These are phyloP conservation scores for Macrocentrus cingulum DNA, from an alignment of 1,140 invertebrate genomes.

Conservation along the genomic window DNA sequence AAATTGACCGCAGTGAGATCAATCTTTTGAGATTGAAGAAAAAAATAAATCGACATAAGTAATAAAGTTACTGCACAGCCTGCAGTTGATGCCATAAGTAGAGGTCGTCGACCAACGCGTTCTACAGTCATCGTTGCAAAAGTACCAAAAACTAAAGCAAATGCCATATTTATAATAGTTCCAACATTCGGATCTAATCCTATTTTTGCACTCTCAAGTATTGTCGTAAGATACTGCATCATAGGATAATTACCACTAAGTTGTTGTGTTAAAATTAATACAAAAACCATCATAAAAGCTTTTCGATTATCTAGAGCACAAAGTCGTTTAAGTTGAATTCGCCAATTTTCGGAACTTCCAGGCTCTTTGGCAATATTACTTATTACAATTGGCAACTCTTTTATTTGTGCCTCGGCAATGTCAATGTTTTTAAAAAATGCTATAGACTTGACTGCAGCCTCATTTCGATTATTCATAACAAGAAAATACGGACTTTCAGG, in stretches of 20 bases:
- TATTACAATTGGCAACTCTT: slow-evolving; percentile 66
- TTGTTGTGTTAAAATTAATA: slow-evolving; percentile 75
- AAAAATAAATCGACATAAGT: slow-evolving; percentile 66
- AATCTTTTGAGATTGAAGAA: slow-evolving; percentile 42
- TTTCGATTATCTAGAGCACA: slow-evolving; percentile 62
- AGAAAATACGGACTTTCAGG: slow-evolving; percentile 80
- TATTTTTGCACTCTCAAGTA: slow-evolving; percentile 67
- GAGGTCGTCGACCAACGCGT: slow-evolving; percentile 67
- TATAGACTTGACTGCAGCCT: slow-evolving; percentile 66
- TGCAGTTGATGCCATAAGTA: slow-evolving; percentile 67
- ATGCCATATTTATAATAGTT: slow-evolving; percentile 70
- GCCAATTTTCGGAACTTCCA: slow-evolving; percentile 47
- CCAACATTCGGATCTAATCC: slow-evolving; percentile 59
- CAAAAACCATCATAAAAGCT: slow-evolving; percentile 68
- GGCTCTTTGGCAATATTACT: slow-evolving; percentile 63
- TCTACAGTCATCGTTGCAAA: slow-evolving; percentile 71
- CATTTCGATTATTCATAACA: slow-evolving; percentile 60
- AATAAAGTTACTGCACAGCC: slow-evolving; percentile 62
- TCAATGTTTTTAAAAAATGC: slow-evolving; percentile 63
- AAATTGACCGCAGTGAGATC: slow-evolving; percentile 54
- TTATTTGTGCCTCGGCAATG: slow-evolving; percentile 56
- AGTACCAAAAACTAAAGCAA: slow-evolving; percentile 69
- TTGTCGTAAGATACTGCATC: slow-evolving; percentile 73
- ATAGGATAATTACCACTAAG: slow-evolving; percentile 78
- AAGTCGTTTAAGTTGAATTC: slow-evolving; percentile 29